Evolutionary conservation across 37 sponge, comb jelly and placozoan genomes (phyloP), one percentile per base, ranked within the genome.

Genomic region (Agelas oroides): DNA sequence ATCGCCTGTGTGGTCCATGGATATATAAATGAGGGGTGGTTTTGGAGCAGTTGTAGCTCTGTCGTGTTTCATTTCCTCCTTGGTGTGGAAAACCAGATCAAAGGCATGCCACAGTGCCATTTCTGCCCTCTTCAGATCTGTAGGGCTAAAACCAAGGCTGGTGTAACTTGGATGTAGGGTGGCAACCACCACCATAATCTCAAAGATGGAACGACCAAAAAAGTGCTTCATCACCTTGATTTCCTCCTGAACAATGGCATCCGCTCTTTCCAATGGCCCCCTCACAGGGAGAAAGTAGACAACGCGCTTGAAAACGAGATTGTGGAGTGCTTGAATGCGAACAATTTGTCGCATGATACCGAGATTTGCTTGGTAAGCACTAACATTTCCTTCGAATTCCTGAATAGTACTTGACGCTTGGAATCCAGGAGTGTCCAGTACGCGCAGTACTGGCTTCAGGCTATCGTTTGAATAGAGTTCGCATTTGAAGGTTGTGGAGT

Each of bases 271-370:
- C 34, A 62, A 21, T 1, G 65, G 59, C 3, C 80, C 80, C 21
- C 80, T 20, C 0, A 20, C 33, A 2, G 75, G 84, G 16, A 84
- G 84, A 27, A 84, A 84, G 56, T 69, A 84, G 71, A 84, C 40
- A 46, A 74, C 41, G n/a, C 65, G 65, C 27, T 52, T 28, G 30
- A 84, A 73, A 8, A 59, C 19, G n/a, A 84, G 23, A 32, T 63
- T 34, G 27, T 53, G 30, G 2, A 20, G 58, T 5, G 41, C 37
- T 35, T 80, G 81, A 21, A 59, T 59, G 36, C 60, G 76, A 34
- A 76, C 20, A 53, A 80, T 69, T 2, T 53, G 46, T 63, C 81
- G 34, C 61, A 69, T 56, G 15, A 80, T 59, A 25, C 40, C 40
- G 11, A 80, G 62, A 69, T 80, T 33, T 3, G 46, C 46, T 46